Conservation (phyloP, 2,797 vertebrate genomes). For the Coilia nasus region DNA sequence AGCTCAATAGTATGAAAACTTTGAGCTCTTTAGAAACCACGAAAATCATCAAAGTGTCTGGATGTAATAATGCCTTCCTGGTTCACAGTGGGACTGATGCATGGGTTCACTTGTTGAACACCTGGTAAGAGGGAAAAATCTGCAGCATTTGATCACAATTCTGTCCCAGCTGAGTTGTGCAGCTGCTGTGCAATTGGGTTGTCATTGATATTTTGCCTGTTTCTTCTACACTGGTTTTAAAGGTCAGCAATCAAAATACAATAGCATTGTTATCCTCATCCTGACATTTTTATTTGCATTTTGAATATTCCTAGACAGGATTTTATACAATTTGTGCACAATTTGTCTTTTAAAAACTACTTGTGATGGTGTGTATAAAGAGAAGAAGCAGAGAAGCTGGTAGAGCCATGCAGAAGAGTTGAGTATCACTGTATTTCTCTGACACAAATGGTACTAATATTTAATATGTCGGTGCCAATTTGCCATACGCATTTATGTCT, state of each 20-base stretch:
- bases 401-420: constrained; percentile 33
- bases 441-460: constrained; percentile 46
- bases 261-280: not conserved
- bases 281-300: not conserved
- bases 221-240: not conserved
- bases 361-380: not conserved
- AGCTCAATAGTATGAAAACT: not conserved
- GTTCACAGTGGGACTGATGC: not conserved
- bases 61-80: not conserved
- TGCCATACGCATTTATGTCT: constrained; percentile 39
- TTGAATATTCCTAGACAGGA: too few relatives aligned
- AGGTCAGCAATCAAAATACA: not conserved
- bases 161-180: not conserved
- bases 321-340: not conserved
- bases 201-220: not conserved
- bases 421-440: constrained; percentile 42
- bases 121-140: not conserved
- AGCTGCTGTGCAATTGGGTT: not conserved
- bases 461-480: constrained; percentile 51
- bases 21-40: not conserved
- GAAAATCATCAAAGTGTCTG: not conserved
- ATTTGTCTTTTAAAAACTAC: too few relatives aligned
- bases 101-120: not conserved
- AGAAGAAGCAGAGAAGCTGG: not conserved
- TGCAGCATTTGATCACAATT: not conserved